These are phyloP conservation scores for Luscinia luscinia DNA, from an alignment of 2,797 vertebrate species.

Conservation along the genomic window DNA sequence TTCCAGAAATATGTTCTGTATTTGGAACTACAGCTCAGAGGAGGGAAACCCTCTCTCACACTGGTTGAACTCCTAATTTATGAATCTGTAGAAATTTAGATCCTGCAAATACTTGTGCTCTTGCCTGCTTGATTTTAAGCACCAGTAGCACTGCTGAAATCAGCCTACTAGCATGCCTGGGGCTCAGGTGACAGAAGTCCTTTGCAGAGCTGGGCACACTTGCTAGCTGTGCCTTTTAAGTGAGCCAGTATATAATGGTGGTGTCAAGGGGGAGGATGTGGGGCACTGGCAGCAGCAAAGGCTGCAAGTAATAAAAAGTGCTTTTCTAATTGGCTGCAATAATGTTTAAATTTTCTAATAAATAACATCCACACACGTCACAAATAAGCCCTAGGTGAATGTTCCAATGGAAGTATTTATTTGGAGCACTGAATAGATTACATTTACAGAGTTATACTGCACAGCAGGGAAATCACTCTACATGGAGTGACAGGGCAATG, in stretches of 20 bases:
- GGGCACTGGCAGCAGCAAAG: background rate
- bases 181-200: background rate
- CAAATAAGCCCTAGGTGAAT: constrained; percentile 49
- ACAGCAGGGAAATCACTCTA: constrained; percentile 46
- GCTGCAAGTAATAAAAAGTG: constrained; percentile 34
- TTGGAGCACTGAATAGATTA: constrained; percentile 12
- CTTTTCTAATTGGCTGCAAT: constrained; percentile 52
- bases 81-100: background rate
- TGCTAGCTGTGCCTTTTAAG: background rate
- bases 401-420: constrained; percentile 41
- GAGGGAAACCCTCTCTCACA: background rate
- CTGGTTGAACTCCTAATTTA: background rate
- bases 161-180: accelerated
- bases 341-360: constrained; percentile 55
- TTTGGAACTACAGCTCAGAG: background rate
- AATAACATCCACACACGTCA: background rate
- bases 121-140: background rate
- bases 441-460: constrained; percentile 26
- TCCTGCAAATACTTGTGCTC: background rate
- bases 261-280: background rate
- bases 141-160: background rate
- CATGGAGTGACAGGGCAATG: background rate
- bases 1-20: background rate
- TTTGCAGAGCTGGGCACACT: background rate
- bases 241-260: background rate